A percentile compares a stretch with the other conserved stretches of the same genome.
Evolutionary conservation across 37 sponge, comb jelly and placozoan genomes (phyloP).

Genomic region (Mnemiopsis leidyi): DNA sequence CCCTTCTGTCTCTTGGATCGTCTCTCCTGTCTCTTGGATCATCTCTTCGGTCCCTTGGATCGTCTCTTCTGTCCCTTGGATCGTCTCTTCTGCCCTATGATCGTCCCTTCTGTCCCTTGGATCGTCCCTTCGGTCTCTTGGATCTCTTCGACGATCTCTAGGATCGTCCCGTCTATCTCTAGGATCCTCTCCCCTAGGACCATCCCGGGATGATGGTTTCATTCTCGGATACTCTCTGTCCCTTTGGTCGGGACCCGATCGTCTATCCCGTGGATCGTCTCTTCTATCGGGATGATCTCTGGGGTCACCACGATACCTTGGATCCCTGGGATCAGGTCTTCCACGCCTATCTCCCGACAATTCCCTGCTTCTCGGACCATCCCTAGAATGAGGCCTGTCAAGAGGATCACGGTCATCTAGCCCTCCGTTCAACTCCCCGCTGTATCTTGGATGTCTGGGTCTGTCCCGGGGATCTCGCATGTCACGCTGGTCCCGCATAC

Average conservation of each 20-base stretch:
- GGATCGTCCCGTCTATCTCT: neutral
- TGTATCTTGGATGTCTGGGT: neutral
- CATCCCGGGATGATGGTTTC: neutral
- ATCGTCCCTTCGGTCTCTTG: neutral
- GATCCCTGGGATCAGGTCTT: neutral
- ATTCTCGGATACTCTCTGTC: neutral
- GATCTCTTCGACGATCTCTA: neutral
- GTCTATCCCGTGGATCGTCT: neutral
- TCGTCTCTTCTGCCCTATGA: neutral
- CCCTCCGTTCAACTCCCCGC: neutral
- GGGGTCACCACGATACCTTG: neutral
- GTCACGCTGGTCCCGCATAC: neutral
- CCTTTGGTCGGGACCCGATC: neutral
- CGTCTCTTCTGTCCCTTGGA: slow-evolving; percentile 6
- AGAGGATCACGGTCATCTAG: neutral
- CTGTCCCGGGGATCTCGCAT: neutral
- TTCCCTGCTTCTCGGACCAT: slow-evolving; percentile 34
- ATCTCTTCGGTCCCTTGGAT: neutral
- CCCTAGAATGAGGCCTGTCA: neutral
- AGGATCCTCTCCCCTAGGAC: neutral
- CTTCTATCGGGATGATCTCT: neutral
- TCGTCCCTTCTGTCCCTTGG: neutral
- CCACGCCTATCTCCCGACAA: neutral
- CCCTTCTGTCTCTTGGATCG: neutral
- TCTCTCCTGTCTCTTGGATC: neutral